phyloP scores from a whole-genome alignment of 2,113 vertebrate species.

The Hipposideros armiger region DNA sequence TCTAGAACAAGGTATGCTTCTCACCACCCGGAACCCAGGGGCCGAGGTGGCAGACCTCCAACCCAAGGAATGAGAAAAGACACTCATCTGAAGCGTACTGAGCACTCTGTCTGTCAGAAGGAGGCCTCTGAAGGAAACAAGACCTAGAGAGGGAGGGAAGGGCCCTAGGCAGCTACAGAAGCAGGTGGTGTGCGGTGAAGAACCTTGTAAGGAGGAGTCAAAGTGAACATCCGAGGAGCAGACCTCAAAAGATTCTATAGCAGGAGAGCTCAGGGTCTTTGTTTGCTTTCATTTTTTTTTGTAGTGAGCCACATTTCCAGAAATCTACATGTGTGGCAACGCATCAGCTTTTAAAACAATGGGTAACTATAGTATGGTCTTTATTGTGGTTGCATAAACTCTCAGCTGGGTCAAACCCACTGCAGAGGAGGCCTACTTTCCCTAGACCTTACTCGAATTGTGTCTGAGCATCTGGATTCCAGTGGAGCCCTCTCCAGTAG shows the following conservation, averaged over 20 bases:
- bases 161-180: neutral
- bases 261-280: neutral
- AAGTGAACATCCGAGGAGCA: neutral
- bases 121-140: neutral
- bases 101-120: neutral
- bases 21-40: neutral
- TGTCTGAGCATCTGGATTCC: slow-evolving; percentile 19
- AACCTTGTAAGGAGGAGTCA: neutral
- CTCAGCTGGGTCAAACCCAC: neutral
- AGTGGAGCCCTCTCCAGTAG: neutral
- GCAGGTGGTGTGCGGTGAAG: neutral
- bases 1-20: neutral
- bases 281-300: neutral
- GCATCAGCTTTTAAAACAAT: neutral
- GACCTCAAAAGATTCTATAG: neutral
- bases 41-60: neutral
- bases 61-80: neutral
- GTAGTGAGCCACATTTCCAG: neutral
- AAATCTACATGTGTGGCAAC: neutral
- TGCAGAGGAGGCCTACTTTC: neutral
- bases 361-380: neutral
- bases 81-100: neutral
- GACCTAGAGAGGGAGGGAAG: neutral
- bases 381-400: slow-evolving; percentile 5
- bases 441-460: neutral